These are phyloP conservation scores for Macropis europaea DNA, from an alignment of 2,888 invertebrate species.

Conservation along the genomic window DNA sequence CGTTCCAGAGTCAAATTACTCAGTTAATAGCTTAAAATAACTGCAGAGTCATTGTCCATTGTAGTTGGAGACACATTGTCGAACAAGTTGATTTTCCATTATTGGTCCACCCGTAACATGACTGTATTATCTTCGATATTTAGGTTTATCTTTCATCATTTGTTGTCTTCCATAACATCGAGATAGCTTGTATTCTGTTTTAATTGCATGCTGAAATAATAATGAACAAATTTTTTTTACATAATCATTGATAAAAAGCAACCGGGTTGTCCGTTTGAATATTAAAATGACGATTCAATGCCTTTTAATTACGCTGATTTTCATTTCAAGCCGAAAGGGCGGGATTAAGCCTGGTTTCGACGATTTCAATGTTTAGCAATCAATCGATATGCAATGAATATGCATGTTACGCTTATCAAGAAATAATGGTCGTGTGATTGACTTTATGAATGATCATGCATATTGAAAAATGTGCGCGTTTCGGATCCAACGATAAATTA, in stretches of 20 bases:
- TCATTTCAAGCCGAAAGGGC: not conserved
- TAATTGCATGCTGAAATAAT: conserved; percentile 21
- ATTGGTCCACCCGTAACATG: conserved; percentile 10
- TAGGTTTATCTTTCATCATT: not conserved
- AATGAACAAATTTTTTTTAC: conserved; percentile 45
- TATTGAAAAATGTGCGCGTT: not conserved
- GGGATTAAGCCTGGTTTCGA: not conserved
- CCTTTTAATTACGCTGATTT: conserved; percentile 31
- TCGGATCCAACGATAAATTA: too few relatives aligned
- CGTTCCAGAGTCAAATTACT: too few relatives aligned
- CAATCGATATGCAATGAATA: conserved; percentile 15
- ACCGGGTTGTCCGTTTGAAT: not conserved
- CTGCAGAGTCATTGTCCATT: not conserved
- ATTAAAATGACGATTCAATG: conserved; percentile 40
- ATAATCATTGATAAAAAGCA: conserved; percentile 30
- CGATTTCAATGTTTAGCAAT: conserved; percentile 2
- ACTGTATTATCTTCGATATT: conserved; percentile 22
- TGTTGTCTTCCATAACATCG: not conserved
- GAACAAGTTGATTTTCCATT: not conserved
- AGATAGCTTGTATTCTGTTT: not conserved
- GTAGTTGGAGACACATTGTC: not conserved
- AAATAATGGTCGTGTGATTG: conserved; percentile 26
- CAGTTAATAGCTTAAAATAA: not conserved
- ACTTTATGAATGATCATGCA: conserved; percentile 4
- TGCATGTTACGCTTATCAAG: conserved; percentile 24